phyloP scores from a whole-genome alignment of 1,140 invertebrate genomes.

The Cepaea nemoralis region DNA sequence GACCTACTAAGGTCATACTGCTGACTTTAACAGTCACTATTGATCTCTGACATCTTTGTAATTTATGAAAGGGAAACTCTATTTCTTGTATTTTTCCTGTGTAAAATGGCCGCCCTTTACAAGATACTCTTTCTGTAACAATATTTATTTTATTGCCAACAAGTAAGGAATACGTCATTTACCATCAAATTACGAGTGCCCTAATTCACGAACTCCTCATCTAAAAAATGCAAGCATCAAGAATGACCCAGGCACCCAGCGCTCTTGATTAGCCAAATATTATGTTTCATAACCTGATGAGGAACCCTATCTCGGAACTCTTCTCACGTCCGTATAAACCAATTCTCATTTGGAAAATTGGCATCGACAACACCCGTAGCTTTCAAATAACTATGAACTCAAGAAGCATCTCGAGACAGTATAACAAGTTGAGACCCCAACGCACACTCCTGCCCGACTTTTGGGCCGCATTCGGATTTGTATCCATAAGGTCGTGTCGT shows the following conservation, averaged over 20 bases:
- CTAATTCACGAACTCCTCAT: too few relatives aligned
- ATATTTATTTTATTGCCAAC: too few relatives aligned
- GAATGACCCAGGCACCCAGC: background rate
- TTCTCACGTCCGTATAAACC: conserved; percentile 15
- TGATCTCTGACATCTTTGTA: too few relatives aligned
- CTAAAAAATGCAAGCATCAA: background rate
- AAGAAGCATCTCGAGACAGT: background rate
- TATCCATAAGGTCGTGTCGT: conserved; percentile 12
- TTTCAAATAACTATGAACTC: background rate
- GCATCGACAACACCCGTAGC: background rate
- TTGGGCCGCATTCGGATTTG: background rate
- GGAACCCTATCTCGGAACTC: background rate
- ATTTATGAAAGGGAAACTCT: too few relatives aligned
- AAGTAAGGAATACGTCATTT: background rate
- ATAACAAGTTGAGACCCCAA: background rate
- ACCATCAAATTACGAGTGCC: background rate
- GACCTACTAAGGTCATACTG: too few relatives aligned
- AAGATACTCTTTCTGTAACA: too few relatives aligned
- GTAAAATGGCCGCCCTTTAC: too few relatives aligned
- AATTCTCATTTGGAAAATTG: conserved; percentile 33
- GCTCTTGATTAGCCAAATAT: conserved; percentile 25
- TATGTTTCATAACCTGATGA: conserved; percentile 27
- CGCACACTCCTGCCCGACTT: background rate
- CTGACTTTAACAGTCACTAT: too few relatives aligned
- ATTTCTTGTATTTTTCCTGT: too few relatives aligned